phyloP scores from a whole-genome alignment of 2,888 invertebrate species.

The Myopa testacea region DNA sequence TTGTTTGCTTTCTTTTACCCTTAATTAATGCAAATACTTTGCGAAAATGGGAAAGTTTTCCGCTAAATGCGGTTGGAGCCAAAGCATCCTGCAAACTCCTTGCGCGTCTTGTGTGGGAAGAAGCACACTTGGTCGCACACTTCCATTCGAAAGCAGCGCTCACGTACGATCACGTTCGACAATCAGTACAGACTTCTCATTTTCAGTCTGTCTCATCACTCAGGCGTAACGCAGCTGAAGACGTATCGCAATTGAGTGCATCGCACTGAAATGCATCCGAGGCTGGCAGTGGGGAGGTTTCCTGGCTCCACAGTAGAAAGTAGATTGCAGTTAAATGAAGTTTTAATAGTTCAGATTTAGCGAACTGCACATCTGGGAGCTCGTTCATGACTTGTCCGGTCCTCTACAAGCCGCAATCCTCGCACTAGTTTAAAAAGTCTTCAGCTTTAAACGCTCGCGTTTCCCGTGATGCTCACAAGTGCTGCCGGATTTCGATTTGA shows the following conservation, averaged over 20 bases:
- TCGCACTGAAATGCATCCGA: constrained; percentile 3
- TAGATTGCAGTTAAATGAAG: constrained; percentile 32
- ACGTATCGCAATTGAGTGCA: constrained; percentile 23
- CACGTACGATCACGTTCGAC: constrained; percentile 1
- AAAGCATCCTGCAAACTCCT: not conserved
- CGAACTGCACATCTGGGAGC: not conserved
- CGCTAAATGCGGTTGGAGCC: not conserved
- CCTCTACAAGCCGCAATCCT: not conserved
- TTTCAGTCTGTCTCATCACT: not conserved
- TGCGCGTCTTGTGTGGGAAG: not conserved
- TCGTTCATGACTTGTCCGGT: not conserved
- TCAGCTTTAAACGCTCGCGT: not conserved
- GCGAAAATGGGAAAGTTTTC: not conserved
- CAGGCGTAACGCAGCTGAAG: constrained; percentile 30
- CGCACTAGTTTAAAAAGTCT: not conserved
- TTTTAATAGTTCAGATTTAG: constrained; percentile 18
- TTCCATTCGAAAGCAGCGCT: not conserved
- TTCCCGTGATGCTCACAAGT: not conserved
- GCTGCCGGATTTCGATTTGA: not conserved
- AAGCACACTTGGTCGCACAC: not conserved
- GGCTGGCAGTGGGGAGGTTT: not conserved
- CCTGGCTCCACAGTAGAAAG: constrained; percentile 15
- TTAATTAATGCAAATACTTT: constrained; percentile 27
- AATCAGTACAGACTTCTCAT: not conserved
- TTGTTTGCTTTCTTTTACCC: constrained; percentile 3